Percentiles rank a stretch among this genome's conserved stretches.
phyloP scores from a whole-genome alignment of 2,888 invertebrate species.

The Caradrina clavipalpis region DNA sequence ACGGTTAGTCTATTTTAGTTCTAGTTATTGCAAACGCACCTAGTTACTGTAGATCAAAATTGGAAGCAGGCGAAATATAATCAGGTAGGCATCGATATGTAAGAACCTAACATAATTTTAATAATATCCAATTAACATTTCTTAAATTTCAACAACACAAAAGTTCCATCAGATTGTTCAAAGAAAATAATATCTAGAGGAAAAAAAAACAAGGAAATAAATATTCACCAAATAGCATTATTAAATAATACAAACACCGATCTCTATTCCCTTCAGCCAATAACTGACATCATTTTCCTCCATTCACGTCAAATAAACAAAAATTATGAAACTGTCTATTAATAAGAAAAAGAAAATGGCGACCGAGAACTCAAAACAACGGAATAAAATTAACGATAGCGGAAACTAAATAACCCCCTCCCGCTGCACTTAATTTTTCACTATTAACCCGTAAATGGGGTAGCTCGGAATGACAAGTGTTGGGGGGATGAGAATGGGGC shows the following conservation, averaged over 20 bases:
- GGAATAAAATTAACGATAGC: constrained; percentile 41
- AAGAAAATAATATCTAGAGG: background rate
- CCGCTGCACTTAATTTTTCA: constrained; percentile 64
- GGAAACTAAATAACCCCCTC: constrained; percentile 43
- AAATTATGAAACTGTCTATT: constrained; percentile 29
- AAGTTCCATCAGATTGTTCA: background rate
- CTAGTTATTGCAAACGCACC: too few species aligned
- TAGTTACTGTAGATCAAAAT: too few species aligned
- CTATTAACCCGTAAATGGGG: constrained; percentile 67
- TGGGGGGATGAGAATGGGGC: constrained; percentile 41
- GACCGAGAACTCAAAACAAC: constrained; percentile 29
- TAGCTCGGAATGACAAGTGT: constrained; percentile 66
- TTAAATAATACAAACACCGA: constrained; percentile 12
- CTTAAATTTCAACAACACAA: background rate
- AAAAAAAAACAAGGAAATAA: constrained; percentile 19
- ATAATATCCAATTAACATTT: too few species aligned
- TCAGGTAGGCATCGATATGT: too few species aligned
- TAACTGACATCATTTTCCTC: constrained; percentile 27
- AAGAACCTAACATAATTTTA: too few species aligned
- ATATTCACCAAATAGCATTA: constrained; percentile 12
- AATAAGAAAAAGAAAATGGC: constrained; percentile 7
- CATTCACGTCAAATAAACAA: constrained; percentile 31
- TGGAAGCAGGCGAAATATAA: too few species aligned
- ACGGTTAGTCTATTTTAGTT: too few species aligned
- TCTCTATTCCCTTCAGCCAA: constrained; percentile 12